These are phyloP conservation scores for Leptobrachium ailaonicum DNA, from an alignment of 2,113 vertebrate genomes.

Conservation along the genomic window DNA sequence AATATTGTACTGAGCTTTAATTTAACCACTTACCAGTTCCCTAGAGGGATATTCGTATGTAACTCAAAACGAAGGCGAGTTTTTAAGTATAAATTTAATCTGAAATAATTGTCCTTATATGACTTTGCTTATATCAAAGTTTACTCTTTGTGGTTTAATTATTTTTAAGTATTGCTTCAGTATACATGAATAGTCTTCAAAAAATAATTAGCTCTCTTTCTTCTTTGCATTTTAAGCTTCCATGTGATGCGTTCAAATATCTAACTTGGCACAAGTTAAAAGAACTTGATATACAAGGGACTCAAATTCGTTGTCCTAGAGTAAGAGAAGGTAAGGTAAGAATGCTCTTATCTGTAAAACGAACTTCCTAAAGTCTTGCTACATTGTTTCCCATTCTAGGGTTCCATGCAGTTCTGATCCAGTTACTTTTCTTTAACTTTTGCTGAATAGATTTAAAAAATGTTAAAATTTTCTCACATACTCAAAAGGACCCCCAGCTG, in stretches of 20 bases:
- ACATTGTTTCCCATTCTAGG: slow-evolving; percentile 1
- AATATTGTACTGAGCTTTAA: not conserved
- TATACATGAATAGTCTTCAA: slow-evolving; percentile 38
- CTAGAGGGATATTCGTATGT: slow-evolving; percentile 2
- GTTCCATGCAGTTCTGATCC: not conserved
- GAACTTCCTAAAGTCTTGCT: slow-evolving; percentile 7
- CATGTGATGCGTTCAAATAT: slow-evolving; percentile 81
- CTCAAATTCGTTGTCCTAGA: slow-evolving; percentile 85
- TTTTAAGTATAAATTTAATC: slow-evolving; percentile 30
- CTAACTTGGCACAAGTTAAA: slow-evolving; percentile 80
- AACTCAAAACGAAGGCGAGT: slow-evolving; percentile 19
- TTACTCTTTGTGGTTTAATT: slow-evolving; percentile 30
- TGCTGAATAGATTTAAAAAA: not conserved
- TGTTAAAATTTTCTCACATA: not conserved
- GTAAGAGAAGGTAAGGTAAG: slow-evolving; percentile 85
- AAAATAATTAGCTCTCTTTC: slow-evolving; percentile 43
- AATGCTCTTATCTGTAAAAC: slow-evolving; percentile 23
- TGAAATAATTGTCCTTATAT: slow-evolving; percentile 28
- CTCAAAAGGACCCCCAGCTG: slow-evolving; percentile 77
- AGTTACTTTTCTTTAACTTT: slow-evolving; percentile 1
- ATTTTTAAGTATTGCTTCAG: slow-evolving; percentile 40
- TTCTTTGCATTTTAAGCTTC: slow-evolving; percentile 72
- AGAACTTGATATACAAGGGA: slow-evolving; percentile 77
- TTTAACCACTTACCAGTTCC: not conserved
- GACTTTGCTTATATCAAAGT: slow-evolving; percentile 40